Evolutionary conservation across 2,888 invertebrate species (phyloP), one percentile per base, ranked within the genome.

Genomic region (Mythimna albipuncta): DNA sequence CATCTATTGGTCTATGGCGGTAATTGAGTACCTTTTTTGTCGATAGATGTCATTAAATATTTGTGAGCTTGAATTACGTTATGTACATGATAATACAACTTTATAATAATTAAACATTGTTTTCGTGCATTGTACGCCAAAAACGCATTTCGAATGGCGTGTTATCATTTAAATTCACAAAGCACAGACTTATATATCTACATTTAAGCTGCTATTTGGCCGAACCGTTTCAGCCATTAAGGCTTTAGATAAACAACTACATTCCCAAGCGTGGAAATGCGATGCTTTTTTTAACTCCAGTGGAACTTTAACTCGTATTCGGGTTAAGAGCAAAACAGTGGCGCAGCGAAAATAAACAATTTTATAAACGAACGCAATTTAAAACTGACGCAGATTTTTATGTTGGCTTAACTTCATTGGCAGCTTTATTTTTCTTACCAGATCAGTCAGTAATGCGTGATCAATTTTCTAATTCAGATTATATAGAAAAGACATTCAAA

Each of bases 201-300:
- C 41, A 69, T 83, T 79, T 61, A 32, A 62, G 61, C 61, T 47
- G 26, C 62, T 35, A 38, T 83, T 63, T 59, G 54, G 52, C 19
- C 21, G 41, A 66, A 66, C 38, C 19, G 44, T 44, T 68, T 62
- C 55, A 58, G 54, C 61, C 61, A 64, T 80, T 70, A 79, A 70
- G 13, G 61, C 69, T 83, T 69, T 58, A 74, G 62, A 80, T 70
- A 83, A 70, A 79, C 75, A 83, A 58, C 69, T 21, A 55, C 69
- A 75, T 65, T 68, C 64, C 75, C 54, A 19, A 61, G 72, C 69
- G 81, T 62, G 70, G 58, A 65, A 68, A 65, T 47, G 32, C 66
- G 54, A 38, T 26, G 64, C 21, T 64, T 81, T 83, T 79, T 79
- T 72, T 62, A 63, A 52, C 26, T 72, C 9, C 26, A 61, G 44